phyloP scores from a whole-genome alignment of 2,797 vertebrate species.

The Poecile montanus region DNA sequence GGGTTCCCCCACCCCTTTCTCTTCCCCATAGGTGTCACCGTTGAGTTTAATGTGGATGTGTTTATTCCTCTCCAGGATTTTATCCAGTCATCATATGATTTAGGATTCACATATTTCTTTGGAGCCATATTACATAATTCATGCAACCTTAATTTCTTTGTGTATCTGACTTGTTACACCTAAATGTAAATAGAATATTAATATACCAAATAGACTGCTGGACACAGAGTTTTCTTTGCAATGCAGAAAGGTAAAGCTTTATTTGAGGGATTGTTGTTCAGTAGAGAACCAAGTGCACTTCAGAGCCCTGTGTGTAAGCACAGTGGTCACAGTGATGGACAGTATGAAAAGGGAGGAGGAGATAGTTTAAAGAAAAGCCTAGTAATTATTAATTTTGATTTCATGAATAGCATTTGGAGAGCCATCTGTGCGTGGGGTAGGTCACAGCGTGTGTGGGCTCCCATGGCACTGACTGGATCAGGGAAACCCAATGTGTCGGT shows the following conservation, averaged over 20 bases:
- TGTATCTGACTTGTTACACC: neutral
- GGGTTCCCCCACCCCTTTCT: neutral
- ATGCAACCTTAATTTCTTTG: neutral
- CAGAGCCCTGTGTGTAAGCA: neutral
- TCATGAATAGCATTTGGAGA: neutral
- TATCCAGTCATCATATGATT: neutral
- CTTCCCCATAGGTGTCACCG: conserved; percentile 52
- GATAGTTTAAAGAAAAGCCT: neutral
- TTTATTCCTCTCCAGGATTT: neutral
- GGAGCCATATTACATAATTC: neutral
- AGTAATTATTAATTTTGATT: neutral
- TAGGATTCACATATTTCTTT: neutral
- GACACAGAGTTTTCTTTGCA: conserved; percentile 11
- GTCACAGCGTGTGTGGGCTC: accelerated
- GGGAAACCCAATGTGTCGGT: accelerated
- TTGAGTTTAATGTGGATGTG: neutral
- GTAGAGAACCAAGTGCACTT: neutral
- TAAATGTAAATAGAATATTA: neutral
- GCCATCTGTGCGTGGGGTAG: accelerated
- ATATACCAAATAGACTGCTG: neutral
- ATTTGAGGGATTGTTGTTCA: neutral
- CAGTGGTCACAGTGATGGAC: neutral
- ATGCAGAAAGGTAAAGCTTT: conserved; percentile 45
- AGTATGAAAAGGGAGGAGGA: neutral
- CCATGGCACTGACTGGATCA: neutral